phyloP scores from a whole-genome alignment of 2,797 vertebrate genomes.

The Hippopotamyrus pictus region DNA sequence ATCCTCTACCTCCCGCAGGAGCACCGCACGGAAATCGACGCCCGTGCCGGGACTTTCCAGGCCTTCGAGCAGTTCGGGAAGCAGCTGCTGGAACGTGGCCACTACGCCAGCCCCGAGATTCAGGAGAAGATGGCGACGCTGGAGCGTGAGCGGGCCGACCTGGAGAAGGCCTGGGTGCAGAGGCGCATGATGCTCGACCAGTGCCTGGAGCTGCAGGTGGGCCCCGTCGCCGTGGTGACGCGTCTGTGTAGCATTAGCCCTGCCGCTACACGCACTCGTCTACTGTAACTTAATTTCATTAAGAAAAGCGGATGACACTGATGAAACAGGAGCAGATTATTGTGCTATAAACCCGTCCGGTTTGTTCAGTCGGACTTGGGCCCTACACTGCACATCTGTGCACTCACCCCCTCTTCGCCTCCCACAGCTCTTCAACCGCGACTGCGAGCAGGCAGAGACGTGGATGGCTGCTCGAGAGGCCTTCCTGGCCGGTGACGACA shows the following conservation, averaged over 20 bases:
- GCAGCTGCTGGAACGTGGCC: conserved; percentile 83
- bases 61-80: conserved; percentile 97
- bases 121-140: conserved; percentile 86
- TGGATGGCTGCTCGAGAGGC: conserved; percentile 99
- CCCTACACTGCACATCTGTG: not conserved
- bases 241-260: not conserved
- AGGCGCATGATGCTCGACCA: conserved; percentile 97
- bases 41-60: conserved; percentile 93
- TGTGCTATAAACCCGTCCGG: not conserved
- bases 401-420: not conserved
- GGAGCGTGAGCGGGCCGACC: conserved; percentile 77
- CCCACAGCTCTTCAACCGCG: conserved; percentile 85
- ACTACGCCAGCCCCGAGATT: conserved; percentile 93
- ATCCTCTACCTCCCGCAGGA: conserved; percentile 61
- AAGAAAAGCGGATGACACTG: not conserved
- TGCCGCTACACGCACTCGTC: not conserved
- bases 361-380: not conserved
- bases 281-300: not conserved
- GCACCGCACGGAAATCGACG: conserved; percentile 97
- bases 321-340: not conserved
- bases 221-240: not conserved
- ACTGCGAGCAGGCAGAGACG: conserved; percentile 97
- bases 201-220: conserved; percentile 91
- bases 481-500: conserved; percentile 93
- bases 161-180: conserved; percentile 96